Conservation (phyloP, 2,888 invertebrate species). For the Schizotus pectinicornis region DNA sequence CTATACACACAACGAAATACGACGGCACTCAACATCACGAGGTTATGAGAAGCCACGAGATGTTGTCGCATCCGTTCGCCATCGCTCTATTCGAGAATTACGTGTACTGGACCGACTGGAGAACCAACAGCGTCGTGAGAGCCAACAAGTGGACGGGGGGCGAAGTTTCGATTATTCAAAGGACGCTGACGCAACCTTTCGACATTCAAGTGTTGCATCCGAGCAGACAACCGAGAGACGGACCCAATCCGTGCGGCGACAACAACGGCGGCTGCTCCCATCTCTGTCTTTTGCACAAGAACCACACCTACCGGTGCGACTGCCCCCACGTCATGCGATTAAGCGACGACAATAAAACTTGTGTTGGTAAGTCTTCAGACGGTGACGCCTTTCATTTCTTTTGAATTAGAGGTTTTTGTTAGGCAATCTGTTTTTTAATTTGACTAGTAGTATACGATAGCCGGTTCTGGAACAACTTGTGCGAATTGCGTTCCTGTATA, state of each 20-base stretch:
- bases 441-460: no score
- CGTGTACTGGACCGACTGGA: slow-evolving; percentile 96
- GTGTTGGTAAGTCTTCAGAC: slow-evolving; percentile 67
- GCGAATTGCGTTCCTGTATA: no score
- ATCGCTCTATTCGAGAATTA: slow-evolving; percentile 84
- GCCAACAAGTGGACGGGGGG: slow-evolving; percentile 89
- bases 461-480: no score
- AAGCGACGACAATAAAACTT: slow-evolving; percentile 68
- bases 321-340: slow-evolving; percentile 89
- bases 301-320: slow-evolving; percentile 72
- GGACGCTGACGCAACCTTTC: slow-evolving; percentile 87
- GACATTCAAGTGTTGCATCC: slow-evolving; percentile 86
- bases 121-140: slow-evolving; percentile 82
- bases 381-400: no score
- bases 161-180: slow-evolving; percentile 78
- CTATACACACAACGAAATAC: slow-evolving; percentile 84
- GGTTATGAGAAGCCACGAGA: slow-evolving; percentile 75
- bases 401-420: no score
- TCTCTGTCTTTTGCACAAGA: slow-evolving; percentile 75
- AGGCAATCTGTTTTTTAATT: no score
- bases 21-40: slow-evolving; percentile 72
- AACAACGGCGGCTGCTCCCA: slow-evolving; percentile 82
- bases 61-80: slow-evolving; percentile 87
- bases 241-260: slow-evolving; percentile 69
- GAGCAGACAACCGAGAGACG: slow-evolving; percentile 71